Evolutionary conservation across 2,113 vertebrate genomes (phyloP).

Genomic region (Platichthys stellatus): DNA sequence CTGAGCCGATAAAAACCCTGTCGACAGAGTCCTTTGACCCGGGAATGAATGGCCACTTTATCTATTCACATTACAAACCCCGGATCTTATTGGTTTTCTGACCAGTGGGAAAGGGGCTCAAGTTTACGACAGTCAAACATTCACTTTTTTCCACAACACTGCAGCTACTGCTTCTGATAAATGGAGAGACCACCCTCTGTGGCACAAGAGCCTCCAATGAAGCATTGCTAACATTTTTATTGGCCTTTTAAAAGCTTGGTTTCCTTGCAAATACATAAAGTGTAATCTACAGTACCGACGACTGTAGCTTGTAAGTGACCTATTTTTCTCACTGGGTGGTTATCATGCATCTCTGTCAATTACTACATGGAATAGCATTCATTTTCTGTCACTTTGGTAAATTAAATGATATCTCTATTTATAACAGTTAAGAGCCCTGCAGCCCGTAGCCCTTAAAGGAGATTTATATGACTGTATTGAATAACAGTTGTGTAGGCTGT

Average conservation of each 20-base stretch:
- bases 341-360: slow-evolving; percentile 72
- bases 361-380: slow-evolving; percentile 58
- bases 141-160: slow-evolving; percentile 13
- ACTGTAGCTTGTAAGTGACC: slow-evolving; percentile 59
- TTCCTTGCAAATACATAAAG: slow-evolving; percentile 60
- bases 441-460: slow-evolving; percentile 41
- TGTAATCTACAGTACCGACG: slow-evolving; percentile 44
- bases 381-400: slow-evolving; percentile 69
- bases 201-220: slow-evolving; percentile 51
- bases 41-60: background rate
- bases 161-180: slow-evolving; percentile 45
- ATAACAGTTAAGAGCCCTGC: slow-evolving; percentile 50
- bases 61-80: background rate
- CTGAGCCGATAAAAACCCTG: no score
- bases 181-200: slow-evolving; percentile 51
- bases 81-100: background rate
- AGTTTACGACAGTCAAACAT: background rate
- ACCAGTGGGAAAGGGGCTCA: background rate
- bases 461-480: slow-evolving; percentile 47
- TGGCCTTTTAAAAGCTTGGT: slow-evolving; percentile 59
- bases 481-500: slow-evolving; percentile 34
- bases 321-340: slow-evolving; percentile 53
- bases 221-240: slow-evolving; percentile 64
- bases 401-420: slow-evolving; percentile 67
- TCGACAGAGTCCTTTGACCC: background rate